phyloP scores from a whole-genome alignment of 1,140 invertebrate species.

The Panonychus citri region DNA sequence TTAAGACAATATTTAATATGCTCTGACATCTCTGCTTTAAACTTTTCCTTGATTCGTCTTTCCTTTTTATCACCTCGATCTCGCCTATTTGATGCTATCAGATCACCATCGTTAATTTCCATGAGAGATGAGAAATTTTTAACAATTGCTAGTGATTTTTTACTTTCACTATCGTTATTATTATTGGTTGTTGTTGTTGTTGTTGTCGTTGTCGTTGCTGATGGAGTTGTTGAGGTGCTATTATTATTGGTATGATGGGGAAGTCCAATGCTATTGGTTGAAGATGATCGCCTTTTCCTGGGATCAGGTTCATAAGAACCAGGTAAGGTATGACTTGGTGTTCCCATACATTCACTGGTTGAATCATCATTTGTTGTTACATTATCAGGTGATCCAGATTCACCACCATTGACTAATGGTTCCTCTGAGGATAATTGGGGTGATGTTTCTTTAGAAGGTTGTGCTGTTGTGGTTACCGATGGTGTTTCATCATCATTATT shows the following conservation, averaged over 20 bases:
- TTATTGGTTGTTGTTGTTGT: too few relatives aligned
- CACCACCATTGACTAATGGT: not conserved
- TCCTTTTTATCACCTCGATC: slow-evolving; percentile 22
- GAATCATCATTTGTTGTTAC: slow-evolving; percentile 7
- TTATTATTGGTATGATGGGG: too few relatives aligned
- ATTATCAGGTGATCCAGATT: not conserved
- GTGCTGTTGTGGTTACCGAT: not conserved
- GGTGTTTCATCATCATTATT: too few relatives aligned
- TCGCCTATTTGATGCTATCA: slow-evolving; percentile 28
- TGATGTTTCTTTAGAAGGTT: not conserved
- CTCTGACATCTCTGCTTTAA: slow-evolving; percentile 61
- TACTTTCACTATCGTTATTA: too few relatives aligned
- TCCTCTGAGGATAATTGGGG: not conserved
- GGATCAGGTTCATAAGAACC: not conserved
- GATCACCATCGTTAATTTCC: not conserved
- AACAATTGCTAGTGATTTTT: too few relatives aligned
- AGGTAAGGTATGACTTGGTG: not conserved
- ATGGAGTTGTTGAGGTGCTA: not conserved
- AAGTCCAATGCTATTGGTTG: not conserved
- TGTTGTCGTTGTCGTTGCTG: too few relatives aligned
- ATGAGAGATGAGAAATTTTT: not conserved
- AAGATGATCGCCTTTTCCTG: not conserved
- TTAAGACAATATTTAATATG: slow-evolving; percentile 73
- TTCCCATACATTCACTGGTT: slow-evolving; percentile 3
- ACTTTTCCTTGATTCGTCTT: slow-evolving; percentile 53